Percentiles rank a stretch among this genome's conserved stretches.
phyloP scores from a whole-genome alignment of 1,140 invertebrate genomes.

The Arctopsyche grandis region DNA sequence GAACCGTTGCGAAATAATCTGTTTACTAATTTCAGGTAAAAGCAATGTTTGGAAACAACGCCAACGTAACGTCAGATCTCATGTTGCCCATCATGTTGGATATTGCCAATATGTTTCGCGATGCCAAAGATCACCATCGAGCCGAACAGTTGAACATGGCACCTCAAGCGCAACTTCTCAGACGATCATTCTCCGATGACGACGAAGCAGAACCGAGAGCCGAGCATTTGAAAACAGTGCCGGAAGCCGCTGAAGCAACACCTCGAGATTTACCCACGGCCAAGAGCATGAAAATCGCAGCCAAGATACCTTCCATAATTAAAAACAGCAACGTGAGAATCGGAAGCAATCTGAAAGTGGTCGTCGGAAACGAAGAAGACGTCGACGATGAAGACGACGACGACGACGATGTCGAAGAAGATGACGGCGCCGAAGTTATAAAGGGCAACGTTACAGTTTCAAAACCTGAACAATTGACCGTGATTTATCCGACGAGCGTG shows the following conservation, averaged over 20 bases:
- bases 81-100: constrained; percentile 73
- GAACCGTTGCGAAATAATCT: too few species aligned
- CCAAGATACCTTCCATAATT: constrained; percentile 40
- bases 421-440: neutral
- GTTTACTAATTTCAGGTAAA: constrained; percentile 63
- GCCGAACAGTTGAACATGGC: constrained; percentile 55
- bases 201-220: constrained; percentile 46
- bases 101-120: constrained; percentile 71
- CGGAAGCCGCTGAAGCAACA: neutral
- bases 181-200: constrained; percentile 59
- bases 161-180: constrained; percentile 60
- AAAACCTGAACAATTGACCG: constrained; percentile 8
- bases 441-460: constrained; percentile 29
- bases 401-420: neutral
- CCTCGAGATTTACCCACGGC: neutral
- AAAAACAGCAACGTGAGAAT: constrained; percentile 26
- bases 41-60: constrained; percentile 68
- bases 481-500: constrained; percentile 3
- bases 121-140: constrained; percentile 59
- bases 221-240: constrained; percentile 34
- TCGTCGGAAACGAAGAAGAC: neutral
- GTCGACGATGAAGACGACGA: neutral
- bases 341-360: constrained; percentile 30
- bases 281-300: constrained; percentile 41
- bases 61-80: constrained; percentile 67